These are phyloP conservation scores for Pocillopora grandis DNA, from an alignment of 92 coral and sea anemone species.

Conservation along the genomic window DNA sequence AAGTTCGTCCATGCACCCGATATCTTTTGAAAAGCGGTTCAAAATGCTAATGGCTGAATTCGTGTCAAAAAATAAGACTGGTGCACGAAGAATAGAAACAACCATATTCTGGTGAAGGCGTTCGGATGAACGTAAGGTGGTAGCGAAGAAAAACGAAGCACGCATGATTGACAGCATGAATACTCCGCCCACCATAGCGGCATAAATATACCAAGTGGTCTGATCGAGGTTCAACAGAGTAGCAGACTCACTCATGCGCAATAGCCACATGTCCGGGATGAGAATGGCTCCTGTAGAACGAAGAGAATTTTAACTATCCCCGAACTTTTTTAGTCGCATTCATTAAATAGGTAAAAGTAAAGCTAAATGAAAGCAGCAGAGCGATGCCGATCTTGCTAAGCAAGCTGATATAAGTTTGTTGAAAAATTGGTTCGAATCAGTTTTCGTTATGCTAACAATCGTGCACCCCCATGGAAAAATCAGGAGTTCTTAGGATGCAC, in stretches of 20 bases:
- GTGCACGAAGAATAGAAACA: constrained; percentile 70
- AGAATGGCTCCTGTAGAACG: constrained; percentile 64
- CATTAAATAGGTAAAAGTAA: too few relatives aligned
- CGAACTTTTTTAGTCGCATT: not conserved
- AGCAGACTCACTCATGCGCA: constrained; percentile 72
- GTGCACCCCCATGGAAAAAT: too few relatives aligned
- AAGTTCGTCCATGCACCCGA: constrained; percentile 75
- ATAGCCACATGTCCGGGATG: constrained; percentile 85
- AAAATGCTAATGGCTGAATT: constrained; percentile 52
- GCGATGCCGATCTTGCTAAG: too few relatives aligned
- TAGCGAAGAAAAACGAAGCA: constrained; percentile 66
- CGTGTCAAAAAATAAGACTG: constrained; percentile 58
- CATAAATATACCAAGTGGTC: constrained; percentile 69
- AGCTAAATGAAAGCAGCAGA: too few relatives aligned
- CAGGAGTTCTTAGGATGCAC: too few relatives aligned
- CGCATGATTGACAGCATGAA: constrained; percentile 70
- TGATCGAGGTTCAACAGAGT: constrained; percentile 55
- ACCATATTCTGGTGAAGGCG: constrained; percentile 60
- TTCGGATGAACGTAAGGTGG: constrained; percentile 73
- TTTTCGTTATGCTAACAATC: too few relatives aligned
- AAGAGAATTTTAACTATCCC: not conserved
- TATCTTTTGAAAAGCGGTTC: constrained; percentile 72
- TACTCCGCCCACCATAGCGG: constrained; percentile 66
- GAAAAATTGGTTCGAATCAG: too few relatives aligned
- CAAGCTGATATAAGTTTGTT: too few relatives aligned